Percentiles rank a stretch among this genome's conserved stretches.
phyloP scores from a whole-genome alignment of 2,113 vertebrate species.

The Callorhinus ursinus region DNA sequence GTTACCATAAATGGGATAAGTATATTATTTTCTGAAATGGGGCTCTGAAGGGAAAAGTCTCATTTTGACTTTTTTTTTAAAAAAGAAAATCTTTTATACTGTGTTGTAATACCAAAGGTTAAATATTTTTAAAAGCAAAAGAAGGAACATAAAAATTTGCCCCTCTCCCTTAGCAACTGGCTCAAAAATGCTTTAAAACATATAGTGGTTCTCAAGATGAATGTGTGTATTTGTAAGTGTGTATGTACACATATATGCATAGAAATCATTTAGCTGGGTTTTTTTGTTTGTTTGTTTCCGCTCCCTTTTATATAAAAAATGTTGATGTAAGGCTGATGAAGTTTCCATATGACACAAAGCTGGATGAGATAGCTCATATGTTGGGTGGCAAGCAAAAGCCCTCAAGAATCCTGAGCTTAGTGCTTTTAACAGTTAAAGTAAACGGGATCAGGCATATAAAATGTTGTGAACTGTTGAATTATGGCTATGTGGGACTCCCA shows the following conservation, averaged over 20 bases:
- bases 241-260: not conserved
- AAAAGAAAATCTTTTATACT: not conserved
- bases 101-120: not conserved
- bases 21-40: not conserved
- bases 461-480: not conserved
- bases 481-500: not conserved
- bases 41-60: not conserved
- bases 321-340: conserved; percentile 22
- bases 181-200: conserved; percentile 1
- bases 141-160: not conserved
- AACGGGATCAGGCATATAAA: not conserved
- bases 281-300: not conserved
- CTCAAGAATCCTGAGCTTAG: not conserved
- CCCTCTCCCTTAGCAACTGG: not conserved
- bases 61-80: not conserved
- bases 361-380: not conserved
- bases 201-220: not conserved
- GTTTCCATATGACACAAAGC: not conserved
- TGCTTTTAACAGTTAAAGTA: not conserved
- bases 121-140: conserved; percentile 19
- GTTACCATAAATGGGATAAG: not conserved
- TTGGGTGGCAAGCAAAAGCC: not conserved
- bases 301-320: not conserved
- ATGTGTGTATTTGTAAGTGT: not conserved
- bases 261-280: not conserved